Evolutionary conservation across 2,888 invertebrate genomes (phyloP).

Genomic region (Cantharis lateralis): DNA sequence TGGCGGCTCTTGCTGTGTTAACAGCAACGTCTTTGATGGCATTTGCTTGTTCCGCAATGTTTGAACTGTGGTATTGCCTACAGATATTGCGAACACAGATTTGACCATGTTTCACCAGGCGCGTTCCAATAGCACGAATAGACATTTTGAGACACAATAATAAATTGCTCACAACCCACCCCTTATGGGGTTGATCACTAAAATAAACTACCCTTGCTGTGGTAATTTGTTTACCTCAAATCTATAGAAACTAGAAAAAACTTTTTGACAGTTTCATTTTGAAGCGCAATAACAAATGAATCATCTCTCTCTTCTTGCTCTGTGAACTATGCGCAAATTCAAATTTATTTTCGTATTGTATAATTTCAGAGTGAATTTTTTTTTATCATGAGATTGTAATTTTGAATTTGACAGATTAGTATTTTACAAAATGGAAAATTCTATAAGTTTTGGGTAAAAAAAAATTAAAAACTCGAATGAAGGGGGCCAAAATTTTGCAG

Average conservation of each 20-base stretch:
- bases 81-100: slow-evolving; percentile 58
- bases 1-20: slow-evolving; percentile 33
- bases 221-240: neutral
- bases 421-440: neutral
- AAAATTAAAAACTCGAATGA: no score
- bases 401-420: neutral
- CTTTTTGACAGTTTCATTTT: neutral
- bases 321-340: neutral
- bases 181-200: slow-evolving; percentile 1
- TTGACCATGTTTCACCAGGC: slow-evolving; percentile 66
- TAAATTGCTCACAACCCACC: neutral
- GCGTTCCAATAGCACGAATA: slow-evolving; percentile 60
- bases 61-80: slow-evolving; percentile 60
- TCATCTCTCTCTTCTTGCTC: neutral
- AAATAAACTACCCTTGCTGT: neutral
- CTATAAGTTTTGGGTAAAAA: no score
- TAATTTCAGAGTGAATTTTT: neutral
- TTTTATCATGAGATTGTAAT: neutral
- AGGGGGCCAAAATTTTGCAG: no score
- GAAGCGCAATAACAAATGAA: neutral
- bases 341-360: neutral
- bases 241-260: neutral
- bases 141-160: slow-evolving; percentile 57
- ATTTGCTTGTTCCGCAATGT: slow-evolving; percentile 52
- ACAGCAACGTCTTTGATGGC: slow-evolving; percentile 40